Percentiles rank a stretch among this genome's conserved stretches.
Evolutionary conservation across 2,113 vertebrate genomes (phyloP).

Genomic region (Sus scrofa): DNA sequence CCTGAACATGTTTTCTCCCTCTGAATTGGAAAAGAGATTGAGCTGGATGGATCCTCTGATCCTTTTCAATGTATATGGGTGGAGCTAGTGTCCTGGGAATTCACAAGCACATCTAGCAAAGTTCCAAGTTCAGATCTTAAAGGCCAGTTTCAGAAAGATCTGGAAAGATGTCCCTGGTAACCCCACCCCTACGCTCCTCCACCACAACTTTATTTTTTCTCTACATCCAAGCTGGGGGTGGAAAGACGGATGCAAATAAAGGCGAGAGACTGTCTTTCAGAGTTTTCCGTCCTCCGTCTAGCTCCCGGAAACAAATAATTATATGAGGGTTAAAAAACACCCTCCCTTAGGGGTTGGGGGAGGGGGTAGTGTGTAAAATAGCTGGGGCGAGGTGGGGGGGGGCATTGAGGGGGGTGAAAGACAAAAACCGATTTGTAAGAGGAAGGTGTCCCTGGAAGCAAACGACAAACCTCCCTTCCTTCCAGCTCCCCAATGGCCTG

Average conservation of each 20-base stretch:
- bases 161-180: neutral
- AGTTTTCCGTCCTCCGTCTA: neutral
- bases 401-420: neutral
- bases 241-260: slow-evolving; percentile 7
- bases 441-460: slow-evolving; percentile 22
- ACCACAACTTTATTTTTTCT: neutral
- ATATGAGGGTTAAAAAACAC: neutral
- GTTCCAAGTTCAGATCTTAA: slow-evolving; percentile 21
- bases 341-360: neutral
- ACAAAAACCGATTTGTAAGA: neutral
- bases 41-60: neutral
- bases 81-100: slow-evolving; percentile 37
- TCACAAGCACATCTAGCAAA: neutral
- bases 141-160: slow-evolving; percentile 55
- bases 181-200: neutral
- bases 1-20: neutral
- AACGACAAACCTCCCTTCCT: neutral
- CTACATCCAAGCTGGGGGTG: neutral
- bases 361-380: neutral
- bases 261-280: neutral
- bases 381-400: neutral
- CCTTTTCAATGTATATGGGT: neutral
- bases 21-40: neutral
- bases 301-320: neutral
- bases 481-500: neutral